Conservation (phyloP, 1,140 invertebrate genomes). For the fruit fly (Drosophila melanogaster) region DNA sequence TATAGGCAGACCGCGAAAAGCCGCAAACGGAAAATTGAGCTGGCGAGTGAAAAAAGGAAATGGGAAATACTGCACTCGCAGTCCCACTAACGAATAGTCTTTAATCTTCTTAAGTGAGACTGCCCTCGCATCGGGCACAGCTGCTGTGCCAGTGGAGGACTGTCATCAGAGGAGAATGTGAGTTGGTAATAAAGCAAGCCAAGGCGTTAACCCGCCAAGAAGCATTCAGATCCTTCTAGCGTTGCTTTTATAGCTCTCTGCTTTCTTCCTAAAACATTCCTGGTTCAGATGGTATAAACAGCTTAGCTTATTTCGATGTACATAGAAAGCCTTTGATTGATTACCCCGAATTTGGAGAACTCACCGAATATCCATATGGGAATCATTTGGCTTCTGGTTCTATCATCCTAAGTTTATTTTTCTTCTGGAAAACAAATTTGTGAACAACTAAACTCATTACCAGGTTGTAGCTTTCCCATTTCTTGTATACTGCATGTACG, state of each 20-base stretch:
- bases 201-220: slow-evolving; percentile 37
- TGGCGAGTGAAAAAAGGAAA: slow-evolving; percentile 5
- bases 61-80: slow-evolving; percentile 1
- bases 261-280: not conserved
- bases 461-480: not conserved
- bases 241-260: not conserved
- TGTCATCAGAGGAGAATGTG: slow-evolving; percentile 38
- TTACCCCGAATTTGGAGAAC: slow-evolving; percentile 22
- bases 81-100: slow-evolving; percentile 56
- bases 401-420: slow-evolving; percentile 6
- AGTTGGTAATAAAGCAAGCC: slow-evolving; percentile 58
- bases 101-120: slow-evolving; percentile 75
- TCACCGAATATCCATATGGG: slow-evolving; percentile 2
- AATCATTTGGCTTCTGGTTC: slow-evolving; percentile 22
- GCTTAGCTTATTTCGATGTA: slow-evolving; percentile 17
- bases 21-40: slow-evolving; percentile 43
- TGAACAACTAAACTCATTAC: not conserved
- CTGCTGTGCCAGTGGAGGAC: slow-evolving; percentile 28
- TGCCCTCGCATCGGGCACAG: slow-evolving; percentile 42
- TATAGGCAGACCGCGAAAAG: slow-evolving; percentile 43
- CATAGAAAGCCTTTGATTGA: slow-evolving; percentile 34
- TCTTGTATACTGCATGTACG: too few relatives aligned
- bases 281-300: not conserved
- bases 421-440: slow-evolving; percentile 25
- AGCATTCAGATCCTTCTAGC: slow-evolving; percentile 6